A percentile compares a stretch with the other conserved stretches of the same genome.
Conservation (phyloP, 2,888 invertebrate genomes). For the Drosophila multiciliata region DNA sequence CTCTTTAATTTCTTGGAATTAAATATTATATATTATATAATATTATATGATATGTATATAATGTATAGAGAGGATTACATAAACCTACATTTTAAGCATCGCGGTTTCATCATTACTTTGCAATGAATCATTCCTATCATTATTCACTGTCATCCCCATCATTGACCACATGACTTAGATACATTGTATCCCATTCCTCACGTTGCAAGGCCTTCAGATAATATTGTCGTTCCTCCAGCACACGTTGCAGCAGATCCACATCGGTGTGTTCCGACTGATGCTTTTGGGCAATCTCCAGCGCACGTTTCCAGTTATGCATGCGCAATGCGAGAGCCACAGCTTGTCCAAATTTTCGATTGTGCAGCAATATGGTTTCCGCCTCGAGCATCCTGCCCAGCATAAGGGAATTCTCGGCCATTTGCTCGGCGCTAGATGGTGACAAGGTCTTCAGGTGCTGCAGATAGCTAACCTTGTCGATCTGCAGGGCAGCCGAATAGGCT, state of each 20-base stretch:
- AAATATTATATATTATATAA: neutral
- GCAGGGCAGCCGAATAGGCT: conserved; percentile 95
- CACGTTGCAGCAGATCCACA: conserved; percentile 65
- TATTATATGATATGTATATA: neutral
- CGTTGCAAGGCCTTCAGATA: conserved; percentile 82
- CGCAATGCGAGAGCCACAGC: conserved; percentile 82
- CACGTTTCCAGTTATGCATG: conserved; percentile 84
- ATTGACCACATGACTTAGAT: conserved; percentile 65
- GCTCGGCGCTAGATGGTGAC: conserved; percentile 82
- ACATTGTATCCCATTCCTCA: conserved; percentile 81
- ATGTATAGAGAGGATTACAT: neutral
- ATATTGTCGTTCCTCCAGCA: conserved; percentile 79
- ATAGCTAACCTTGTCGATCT: conserved; percentile 94
- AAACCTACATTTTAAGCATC: neutral
- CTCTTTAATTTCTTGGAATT: neutral
- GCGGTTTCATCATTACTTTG: rapidly evolving
- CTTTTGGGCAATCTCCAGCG: conserved; percentile 83
- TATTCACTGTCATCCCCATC: conserved; percentile 52
- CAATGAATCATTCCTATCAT: neutral
- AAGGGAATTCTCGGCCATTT: conserved; percentile 85
- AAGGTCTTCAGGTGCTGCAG: conserved; percentile 92
- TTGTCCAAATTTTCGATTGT: conserved; percentile 82
- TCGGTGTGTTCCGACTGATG: conserved; percentile 61
- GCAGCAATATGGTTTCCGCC: conserved; percentile 85
- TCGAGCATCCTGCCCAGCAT: conserved; percentile 84